phyloP scores from a whole-genome alignment of 2,113 vertebrate species.

The Dipodomys merriami region DNA sequence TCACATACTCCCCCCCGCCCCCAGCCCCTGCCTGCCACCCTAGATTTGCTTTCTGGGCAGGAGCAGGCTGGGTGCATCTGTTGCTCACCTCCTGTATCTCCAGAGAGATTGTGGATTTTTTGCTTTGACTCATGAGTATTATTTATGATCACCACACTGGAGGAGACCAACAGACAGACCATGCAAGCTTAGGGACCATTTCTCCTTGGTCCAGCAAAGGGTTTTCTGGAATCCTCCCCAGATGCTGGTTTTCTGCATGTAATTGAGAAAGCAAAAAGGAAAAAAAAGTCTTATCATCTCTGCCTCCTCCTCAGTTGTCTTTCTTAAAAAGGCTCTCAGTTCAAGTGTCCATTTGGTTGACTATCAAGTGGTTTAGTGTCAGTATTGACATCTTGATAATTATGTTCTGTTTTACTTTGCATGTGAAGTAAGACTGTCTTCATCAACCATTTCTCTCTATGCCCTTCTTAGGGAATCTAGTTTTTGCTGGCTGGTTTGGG shows the following conservation, averaged over 20 bases:
- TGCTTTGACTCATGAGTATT: conserved; percentile 57
- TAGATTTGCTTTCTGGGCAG: conserved; percentile 31
- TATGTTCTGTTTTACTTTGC: not conserved
- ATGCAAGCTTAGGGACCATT: not conserved
- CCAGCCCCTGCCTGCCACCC: not conserved
- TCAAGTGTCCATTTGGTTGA: conserved; percentile 34
- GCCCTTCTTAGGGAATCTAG: not conserved
- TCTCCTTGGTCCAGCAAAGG: conserved; percentile 45
- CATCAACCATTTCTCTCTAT: not conserved
- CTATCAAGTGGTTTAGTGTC: not conserved
- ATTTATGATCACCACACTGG: conserved; percentile 45
- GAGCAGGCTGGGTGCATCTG: conserved; percentile 34
- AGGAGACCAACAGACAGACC: conserved; percentile 21
- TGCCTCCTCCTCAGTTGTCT: not conserved
- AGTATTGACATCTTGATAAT: not conserved
- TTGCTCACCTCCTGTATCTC: conserved; percentile 1
- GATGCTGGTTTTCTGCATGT: conserved; percentile 31
- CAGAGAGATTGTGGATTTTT: conserved; percentile 50
- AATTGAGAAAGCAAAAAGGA: not conserved
- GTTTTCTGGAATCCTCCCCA: conserved; percentile 55
- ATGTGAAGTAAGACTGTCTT: not conserved
- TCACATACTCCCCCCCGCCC: not conserved
- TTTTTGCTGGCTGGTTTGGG: conserved; percentile 52
- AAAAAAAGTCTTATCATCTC: no score
- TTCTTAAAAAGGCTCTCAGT: conserved; percentile 13